Percentiles rank a stretch among this genome's conserved stretches.
These are phyloP conservation scores for Daboia siamensis DNA, from an alignment of 2,113 vertebrate species.

Conservation along the genomic window DNA sequence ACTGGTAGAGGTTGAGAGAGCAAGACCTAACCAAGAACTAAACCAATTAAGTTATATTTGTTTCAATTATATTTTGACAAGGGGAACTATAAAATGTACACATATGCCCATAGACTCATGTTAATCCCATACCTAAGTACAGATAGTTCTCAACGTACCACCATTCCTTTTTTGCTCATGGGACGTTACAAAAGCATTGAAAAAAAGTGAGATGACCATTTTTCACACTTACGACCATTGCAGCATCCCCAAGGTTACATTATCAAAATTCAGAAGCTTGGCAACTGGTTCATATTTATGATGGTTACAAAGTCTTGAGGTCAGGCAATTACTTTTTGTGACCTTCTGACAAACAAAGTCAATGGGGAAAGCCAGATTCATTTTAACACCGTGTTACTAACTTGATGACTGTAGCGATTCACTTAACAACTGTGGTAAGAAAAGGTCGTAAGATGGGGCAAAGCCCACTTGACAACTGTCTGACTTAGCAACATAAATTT, in stretches of 20 bases:
- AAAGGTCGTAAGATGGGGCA: neutral
- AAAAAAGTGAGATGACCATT: neutral
- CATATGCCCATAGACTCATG: neutral
- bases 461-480: neutral
- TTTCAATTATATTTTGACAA: neutral
- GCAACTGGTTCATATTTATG: neutral
- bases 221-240: neutral
- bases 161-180: neutral
- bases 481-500: neutral
- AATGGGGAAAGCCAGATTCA: neutral
- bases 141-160: neutral
- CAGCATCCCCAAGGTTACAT: neutral
- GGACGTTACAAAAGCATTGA: neutral
- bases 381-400: neutral
- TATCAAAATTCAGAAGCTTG: neutral
- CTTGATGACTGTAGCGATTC: fast-evolving
- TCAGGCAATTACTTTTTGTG: neutral
- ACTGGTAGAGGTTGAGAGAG: neutral
- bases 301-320: neutral
- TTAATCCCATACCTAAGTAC: neutral
- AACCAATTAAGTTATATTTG: neutral
- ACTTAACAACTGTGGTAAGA: neutral
- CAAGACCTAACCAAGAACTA: neutral
- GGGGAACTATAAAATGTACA: neutral
- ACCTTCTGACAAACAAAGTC: neutral